Conservation (phyloP, 2,797 vertebrate genomes). For the Notolabrus celidotus region DNA sequence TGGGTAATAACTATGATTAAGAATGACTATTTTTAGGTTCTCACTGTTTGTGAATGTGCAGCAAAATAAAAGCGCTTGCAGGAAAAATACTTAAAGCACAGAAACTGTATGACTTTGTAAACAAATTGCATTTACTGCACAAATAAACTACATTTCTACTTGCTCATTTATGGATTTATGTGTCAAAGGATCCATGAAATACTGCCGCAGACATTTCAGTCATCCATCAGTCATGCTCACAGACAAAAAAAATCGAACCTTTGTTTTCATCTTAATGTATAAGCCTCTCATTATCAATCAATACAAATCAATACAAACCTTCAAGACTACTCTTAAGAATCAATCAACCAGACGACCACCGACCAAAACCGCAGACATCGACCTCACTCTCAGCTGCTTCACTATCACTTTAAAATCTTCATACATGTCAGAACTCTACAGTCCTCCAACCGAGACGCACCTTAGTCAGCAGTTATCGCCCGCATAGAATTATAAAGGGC, state of each 20-base stretch:
- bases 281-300: conserved; percentile 19
- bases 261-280: conserved; percentile 10
- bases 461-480: too few species aligned
- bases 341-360: conserved; percentile 7
- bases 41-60: too few species aligned
- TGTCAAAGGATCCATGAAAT: neutral
- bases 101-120: too few species aligned
- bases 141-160: neutral
- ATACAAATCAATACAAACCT: conserved; percentile 10
- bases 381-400: neutral
- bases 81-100: too few species aligned
- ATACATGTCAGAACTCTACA: conserved; percentile 1
- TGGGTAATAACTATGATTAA: too few species aligned
- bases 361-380: neutral
- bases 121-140: too few species aligned
- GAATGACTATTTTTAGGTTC: too few species aligned
- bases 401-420: neutral
- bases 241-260: conserved; percentile 11
- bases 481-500: too few species aligned
- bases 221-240: neutral
- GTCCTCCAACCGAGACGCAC: too few species aligned
- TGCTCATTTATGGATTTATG: neutral
- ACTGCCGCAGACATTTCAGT: neutral
- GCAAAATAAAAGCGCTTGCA: too few species aligned
- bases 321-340: conserved; percentile 4